These are phyloP conservation scores for Verasper variegatus DNA, from an alignment of 2,113 vertebrate species.

Conservation along the genomic window DNA sequence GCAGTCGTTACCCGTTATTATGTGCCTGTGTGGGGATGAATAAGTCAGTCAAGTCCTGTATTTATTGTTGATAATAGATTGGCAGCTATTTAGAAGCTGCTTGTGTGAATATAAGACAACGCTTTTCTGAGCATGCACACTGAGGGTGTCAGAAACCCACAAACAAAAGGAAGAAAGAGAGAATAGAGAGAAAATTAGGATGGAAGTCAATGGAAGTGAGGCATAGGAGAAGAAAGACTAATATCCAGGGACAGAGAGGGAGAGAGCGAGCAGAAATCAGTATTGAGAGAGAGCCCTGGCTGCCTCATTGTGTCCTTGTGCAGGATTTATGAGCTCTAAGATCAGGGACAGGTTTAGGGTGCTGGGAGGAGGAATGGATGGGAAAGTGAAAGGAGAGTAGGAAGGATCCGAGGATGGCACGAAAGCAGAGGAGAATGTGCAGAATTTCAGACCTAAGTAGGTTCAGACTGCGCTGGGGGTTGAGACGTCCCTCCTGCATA, in stretches of 20 bases:
- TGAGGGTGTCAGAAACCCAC: conserved; percentile 39
- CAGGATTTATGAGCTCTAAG: conserved; percentile 78
- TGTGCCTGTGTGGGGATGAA: conserved; percentile 37
- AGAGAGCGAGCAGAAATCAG: conserved; percentile 49
- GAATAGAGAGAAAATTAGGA: conserved; percentile 40
- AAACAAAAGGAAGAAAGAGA: conserved; percentile 35
- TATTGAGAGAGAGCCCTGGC: conserved; percentile 61
- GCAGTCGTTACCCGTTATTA: conserved; percentile 37
- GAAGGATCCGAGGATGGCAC: conserved; percentile 29
- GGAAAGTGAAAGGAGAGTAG: conserved; percentile 55
- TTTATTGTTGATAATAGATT: conserved; percentile 54
- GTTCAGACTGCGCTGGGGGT: conserved; percentile 39
- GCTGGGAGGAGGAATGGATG: conserved; percentile 49
- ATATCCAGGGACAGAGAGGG: conserved; percentile 45
- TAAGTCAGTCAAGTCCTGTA: conserved; percentile 29
- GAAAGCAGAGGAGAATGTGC: conserved; percentile 29
- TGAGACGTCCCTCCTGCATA: conserved; percentile 57
- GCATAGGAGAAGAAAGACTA: conserved; percentile 34
- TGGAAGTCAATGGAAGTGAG: conserved; percentile 38
- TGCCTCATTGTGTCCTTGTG: conserved; percentile 74
- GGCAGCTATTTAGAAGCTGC: conserved; percentile 48
- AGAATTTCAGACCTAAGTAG: conserved; percentile 32
- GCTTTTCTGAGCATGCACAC: conserved; percentile 26
- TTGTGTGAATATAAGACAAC: conserved; percentile 30
- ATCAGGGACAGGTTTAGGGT: conserved; percentile 74